A percentile compares a stretch with the other conserved stretches of the same genome.
Conservation (phyloP, 2,888 invertebrate genomes). For the Halocaridina rubra region DNA sequence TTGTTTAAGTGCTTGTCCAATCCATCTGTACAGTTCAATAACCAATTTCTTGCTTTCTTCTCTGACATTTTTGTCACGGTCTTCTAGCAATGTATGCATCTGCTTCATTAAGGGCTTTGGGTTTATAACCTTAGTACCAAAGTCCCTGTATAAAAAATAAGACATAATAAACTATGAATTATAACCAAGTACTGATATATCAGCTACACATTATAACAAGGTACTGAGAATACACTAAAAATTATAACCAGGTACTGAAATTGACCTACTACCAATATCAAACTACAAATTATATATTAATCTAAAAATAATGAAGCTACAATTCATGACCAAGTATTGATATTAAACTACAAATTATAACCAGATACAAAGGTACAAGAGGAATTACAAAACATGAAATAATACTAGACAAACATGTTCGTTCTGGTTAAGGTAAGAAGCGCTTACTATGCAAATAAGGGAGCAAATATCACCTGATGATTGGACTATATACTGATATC, state of each 20-base stretch:
- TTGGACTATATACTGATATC: too few relatives aligned
- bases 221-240: neutral
- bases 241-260: neutral
- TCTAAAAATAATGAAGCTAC: too few relatives aligned
- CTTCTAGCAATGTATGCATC: conserved; percentile 81
- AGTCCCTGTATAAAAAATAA: conserved; percentile 74
- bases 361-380: too few relatives aligned
- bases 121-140: conserved; percentile 90
- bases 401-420: too few relatives aligned
- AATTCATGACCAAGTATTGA: neutral
- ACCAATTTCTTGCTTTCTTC: conserved; percentile 92
- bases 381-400: too few relatives aligned
- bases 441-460: too few relatives aligned
- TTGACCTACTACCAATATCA: too few relatives aligned
- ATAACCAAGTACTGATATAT: neutral
- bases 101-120: conserved; percentile 91
- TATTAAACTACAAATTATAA: too few relatives aligned
- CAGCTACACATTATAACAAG: neutral
- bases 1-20: conserved; percentile 82
- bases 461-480: too few relatives aligned
- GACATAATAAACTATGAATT: neutral
- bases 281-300: too few relatives aligned
- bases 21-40: conserved; percentile 94
- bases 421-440: too few relatives aligned
- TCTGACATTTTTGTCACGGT: conserved; percentile 90